phyloP scores from a whole-genome alignment of 2,797 vertebrate genomes.

The Mionectes olivaceus region DNA sequence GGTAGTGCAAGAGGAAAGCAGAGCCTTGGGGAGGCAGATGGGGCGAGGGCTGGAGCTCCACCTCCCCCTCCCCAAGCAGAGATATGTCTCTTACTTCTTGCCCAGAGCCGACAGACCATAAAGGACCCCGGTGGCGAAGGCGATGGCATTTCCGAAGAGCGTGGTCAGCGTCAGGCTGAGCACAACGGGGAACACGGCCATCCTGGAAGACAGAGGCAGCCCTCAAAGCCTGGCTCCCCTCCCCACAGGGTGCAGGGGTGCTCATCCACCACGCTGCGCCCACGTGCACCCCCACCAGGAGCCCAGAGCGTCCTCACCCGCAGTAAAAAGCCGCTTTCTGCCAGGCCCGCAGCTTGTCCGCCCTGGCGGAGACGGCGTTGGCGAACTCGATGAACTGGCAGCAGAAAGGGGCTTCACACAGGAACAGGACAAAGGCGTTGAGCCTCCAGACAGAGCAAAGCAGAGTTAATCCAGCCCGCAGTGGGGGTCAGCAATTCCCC shows the following conservation, averaged over 20 bases:
- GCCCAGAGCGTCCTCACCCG: conserved; percentile 81
- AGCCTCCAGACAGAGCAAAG: conserved; percentile 80
- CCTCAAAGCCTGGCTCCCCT: not conserved
- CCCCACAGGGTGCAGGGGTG: rapidly evolving
- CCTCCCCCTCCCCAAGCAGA: not conserved
- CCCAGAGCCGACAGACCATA: conserved; percentile 95
- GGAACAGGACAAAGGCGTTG: conserved; percentile 91
- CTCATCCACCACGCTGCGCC: rapidly evolving
- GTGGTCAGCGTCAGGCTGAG: conserved; percentile 92
- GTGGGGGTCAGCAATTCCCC: not conserved
- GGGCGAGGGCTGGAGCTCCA: not conserved
- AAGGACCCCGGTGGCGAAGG: conserved; percentile 93
- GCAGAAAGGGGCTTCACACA: conserved; percentile 96
- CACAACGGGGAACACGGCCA: conserved; percentile 89
- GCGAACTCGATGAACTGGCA: conserved; percentile 98
- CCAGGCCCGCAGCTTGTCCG: conserved; percentile 91
- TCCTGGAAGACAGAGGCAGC: conserved; percentile 75
- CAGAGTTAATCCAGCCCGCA: not conserved
- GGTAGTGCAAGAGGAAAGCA: not conserved
- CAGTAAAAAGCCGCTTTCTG: conserved; percentile 96
- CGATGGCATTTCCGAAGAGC: conserved; percentile 91
- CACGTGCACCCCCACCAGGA: rapidly evolving
- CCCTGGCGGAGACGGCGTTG: conserved; percentile 83
- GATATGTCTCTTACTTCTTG: conserved; percentile 87
- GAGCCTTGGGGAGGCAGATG: not conserved